Evolutionary conservation across 1,140 invertebrate species (phyloP), one percentile per base, ranked within the genome.

Genomic region (Sitodiplosis mosellana): DNA sequence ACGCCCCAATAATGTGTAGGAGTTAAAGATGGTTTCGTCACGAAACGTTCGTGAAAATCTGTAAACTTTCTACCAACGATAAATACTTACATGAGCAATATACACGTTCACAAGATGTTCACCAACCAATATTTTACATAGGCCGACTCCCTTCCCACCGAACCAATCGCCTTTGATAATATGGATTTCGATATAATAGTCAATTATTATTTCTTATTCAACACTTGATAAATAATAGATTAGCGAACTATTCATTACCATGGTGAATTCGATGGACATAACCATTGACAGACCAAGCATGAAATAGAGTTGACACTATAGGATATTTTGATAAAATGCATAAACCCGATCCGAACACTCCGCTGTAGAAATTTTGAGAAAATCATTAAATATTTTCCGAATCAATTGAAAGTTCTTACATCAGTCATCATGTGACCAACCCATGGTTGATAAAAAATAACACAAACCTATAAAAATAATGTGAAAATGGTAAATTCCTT

Each of bases 181-280:
- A n/a, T n/a, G n/a, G n/a, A n/a, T n/a, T n/a, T n/a, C n/a, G n/a
- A n/a, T n/a, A n/a, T n/a, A n/a, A n/a, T n/a, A n/a, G n/a, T n/a
- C n/a, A n/a, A n/a, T n/a, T n/a, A n/a, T n/a, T n/a, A n/a, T n/a
- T n/a, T n/a, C n/a, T n/a, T n/a, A n/a, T n/a, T n/a, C n/a, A n/a
- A n/a, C n/a, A n/a, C n/a, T n/a, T n/a, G n/a, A n/a, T n/a, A n/a
- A n/a, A n/a, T n/a, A n/a, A n/a, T n/a, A n/a, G n/a, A n/a, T n/a
- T n/a, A n/a, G n/a, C n/a, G 6, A 18, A 5, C 3, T 15, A 18
- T 5, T 6, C 14, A 40, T 5, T 40, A 40, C 88, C 93, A 68
- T 96, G 92, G 43, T 91, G 85, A 52, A 97, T 73, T 67, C 93
- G 94, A 63, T 97, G 93, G 46, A 92, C 80, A 60, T 95, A 96